Conservation (phyloP, 2,797 vertebrate species). For the Poliocrania exsul region DNA sequence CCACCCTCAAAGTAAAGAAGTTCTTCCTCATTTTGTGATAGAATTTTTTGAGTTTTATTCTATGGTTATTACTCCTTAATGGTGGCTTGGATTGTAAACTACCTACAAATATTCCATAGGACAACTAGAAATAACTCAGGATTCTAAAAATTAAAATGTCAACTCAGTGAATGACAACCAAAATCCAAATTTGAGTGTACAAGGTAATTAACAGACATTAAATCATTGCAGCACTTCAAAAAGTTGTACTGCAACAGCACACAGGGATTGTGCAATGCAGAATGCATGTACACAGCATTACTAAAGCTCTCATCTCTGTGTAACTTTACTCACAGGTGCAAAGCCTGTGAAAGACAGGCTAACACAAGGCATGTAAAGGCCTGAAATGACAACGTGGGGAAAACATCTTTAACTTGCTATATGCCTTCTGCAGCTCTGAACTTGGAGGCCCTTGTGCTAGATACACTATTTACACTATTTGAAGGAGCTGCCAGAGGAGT, state of each 20-base stretch:
- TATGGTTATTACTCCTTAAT: background rate
- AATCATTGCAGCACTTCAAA: background rate
- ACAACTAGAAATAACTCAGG: background rate
- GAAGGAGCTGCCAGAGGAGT: background rate
- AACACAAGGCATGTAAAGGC: accelerated
- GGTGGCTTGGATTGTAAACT: background rate
- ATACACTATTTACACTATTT: accelerated
- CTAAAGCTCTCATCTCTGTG: accelerated
- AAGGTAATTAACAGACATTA: background rate
- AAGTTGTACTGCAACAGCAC: background rate
- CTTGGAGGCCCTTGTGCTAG: background rate
- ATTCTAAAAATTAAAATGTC: background rate
- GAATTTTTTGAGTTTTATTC: background rate
- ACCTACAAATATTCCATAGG: accelerated
- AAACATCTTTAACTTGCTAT: background rate
- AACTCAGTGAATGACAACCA: background rate
- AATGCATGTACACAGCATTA: accelerated
- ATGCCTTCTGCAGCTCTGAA: background rate
- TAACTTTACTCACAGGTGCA: accelerated
- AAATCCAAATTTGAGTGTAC: background rate
- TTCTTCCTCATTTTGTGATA: background rate
- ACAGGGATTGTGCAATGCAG: accelerated
- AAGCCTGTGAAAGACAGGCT: background rate
- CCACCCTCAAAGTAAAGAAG: background rate
- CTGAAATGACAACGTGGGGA: accelerated